These are phyloP conservation scores for Sphecodes monilicornis DNA, from an alignment of 2,888 invertebrate genomes.

Conservation along the genomic window DNA sequence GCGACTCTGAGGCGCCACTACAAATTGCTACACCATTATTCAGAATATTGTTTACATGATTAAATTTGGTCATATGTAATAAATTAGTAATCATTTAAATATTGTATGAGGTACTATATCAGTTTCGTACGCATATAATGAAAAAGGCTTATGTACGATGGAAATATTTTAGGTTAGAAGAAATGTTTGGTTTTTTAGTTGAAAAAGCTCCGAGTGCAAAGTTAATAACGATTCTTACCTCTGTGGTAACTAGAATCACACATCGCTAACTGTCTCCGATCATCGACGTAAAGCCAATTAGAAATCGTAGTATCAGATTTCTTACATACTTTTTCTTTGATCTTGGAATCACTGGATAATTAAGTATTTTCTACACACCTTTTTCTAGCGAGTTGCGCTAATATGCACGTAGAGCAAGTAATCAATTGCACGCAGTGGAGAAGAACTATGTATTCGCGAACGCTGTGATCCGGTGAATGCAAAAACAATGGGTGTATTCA, in stretches of 20 bases:
- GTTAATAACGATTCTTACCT: not conserved
- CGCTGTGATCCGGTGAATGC: not conserved
- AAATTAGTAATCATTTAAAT: too few species aligned
- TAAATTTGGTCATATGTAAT: too few species aligned
- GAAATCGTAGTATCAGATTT: not conserved
- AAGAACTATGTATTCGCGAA: not conserved
- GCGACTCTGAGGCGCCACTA: too few species aligned
- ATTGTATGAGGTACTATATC: too few species aligned
- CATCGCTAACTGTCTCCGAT: not conserved
- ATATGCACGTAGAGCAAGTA: not conserved
- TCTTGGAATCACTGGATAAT: not conserved
- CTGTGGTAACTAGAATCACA: not conserved
- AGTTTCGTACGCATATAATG: too few species aligned
- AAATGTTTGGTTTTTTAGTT: too few species aligned
- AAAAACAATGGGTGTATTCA: not conserved
- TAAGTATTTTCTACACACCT: not conserved
- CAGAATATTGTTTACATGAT: too few species aligned
- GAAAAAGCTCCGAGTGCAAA: too few species aligned
- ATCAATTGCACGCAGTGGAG: conserved; percentile 17
- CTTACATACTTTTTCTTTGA: not conserved
- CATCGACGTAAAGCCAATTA: not conserved
- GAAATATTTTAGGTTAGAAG: too few species aligned
- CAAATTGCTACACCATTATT: too few species aligned
- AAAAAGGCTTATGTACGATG: too few species aligned
- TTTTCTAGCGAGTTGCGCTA: not conserved